Conservation (phyloP, 2,888 invertebrate species). For the Galerucella pusilla region DNA sequence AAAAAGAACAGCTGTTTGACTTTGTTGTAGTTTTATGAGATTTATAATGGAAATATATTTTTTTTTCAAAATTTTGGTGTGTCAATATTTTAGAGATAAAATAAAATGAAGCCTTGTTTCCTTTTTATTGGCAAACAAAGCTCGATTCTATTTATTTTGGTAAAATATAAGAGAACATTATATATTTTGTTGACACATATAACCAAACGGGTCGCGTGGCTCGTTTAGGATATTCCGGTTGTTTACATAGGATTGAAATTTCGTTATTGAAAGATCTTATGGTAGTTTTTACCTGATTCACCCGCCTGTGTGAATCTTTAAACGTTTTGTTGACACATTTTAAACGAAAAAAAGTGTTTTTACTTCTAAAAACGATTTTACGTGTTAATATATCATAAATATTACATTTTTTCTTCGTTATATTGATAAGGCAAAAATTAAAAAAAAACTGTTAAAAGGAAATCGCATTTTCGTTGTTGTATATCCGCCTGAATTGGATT, state of each 20-base stretch:
- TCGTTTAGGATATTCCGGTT: background rate
- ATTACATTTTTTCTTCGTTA: background rate
- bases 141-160: background rate
- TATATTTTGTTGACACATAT: background rate
- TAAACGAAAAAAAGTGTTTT: background rate
- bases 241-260: background rate
- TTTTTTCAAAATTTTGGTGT: slow-evolving; percentile 7
- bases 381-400: background rate
- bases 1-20: background rate
- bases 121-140: slow-evolving; percentile 41
- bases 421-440: background rate
- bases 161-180: background rate
- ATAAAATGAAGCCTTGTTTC: slow-evolving; percentile 34
- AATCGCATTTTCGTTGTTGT: slow-evolving; percentile 12
- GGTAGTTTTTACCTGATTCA: background rate
- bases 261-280: background rate
- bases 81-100: slow-evolving; percentile 16
- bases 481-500: slow-evolving; percentile 7
- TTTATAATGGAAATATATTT: background rate
- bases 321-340: too few relatives aligned
- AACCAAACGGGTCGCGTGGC: background rate
- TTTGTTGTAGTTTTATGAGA: background rate
- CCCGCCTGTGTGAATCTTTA: background rate
- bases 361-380: background rate
- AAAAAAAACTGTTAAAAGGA: slow-evolving; percentile 7